phyloP scores from a whole-genome alignment of 1,140 invertebrate genomes.

The Psix sp. region DNA sequence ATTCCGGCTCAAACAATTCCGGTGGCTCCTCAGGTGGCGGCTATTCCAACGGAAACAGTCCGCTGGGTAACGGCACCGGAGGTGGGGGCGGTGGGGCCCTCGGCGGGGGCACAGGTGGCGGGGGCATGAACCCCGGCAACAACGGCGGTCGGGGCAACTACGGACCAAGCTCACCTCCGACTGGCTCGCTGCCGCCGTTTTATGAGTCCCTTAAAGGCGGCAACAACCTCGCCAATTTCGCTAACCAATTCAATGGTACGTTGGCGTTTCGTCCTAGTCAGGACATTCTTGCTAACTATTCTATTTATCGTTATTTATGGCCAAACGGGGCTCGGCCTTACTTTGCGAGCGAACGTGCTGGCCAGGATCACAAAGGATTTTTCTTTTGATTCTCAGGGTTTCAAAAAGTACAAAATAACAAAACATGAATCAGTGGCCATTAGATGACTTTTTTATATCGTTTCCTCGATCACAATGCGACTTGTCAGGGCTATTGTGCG shows the following conservation, averaged over 20 bases:
- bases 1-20: constrained; percentile 61
- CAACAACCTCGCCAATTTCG: constrained; percentile 79
- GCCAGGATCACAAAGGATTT: constrained; percentile 9
- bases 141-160: constrained; percentile 86
- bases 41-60: constrained; percentile 77
- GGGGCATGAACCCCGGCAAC: constrained; percentile 83
- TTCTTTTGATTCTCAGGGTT: not conserved
- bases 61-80: constrained; percentile 62
- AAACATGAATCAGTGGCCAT: constrained; percentile 36
- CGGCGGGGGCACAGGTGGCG: constrained; percentile 81
- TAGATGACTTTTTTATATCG: constrained; percentile 1
- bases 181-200: constrained; percentile 88
- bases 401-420: constrained; percentile 27
- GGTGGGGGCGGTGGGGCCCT: constrained; percentile 76
- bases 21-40: constrained; percentile 67
- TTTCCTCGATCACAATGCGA: constrained; percentile 5
- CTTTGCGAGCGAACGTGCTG: not conserved
- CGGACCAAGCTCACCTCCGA: constrained; percentile 88
- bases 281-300: not conserved
- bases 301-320: constrained; percentile 11
- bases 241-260: constrained; percentile 76
- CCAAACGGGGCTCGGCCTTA: not conserved
- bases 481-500: constrained; percentile 9
- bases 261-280: not conserved
- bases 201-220: constrained; percentile 89